Evolutionary conservation across 2,113 vertebrate genomes (phyloP), one percentile per base, ranked within the genome.

Genomic region (Theristicus caerulescens): DNA sequence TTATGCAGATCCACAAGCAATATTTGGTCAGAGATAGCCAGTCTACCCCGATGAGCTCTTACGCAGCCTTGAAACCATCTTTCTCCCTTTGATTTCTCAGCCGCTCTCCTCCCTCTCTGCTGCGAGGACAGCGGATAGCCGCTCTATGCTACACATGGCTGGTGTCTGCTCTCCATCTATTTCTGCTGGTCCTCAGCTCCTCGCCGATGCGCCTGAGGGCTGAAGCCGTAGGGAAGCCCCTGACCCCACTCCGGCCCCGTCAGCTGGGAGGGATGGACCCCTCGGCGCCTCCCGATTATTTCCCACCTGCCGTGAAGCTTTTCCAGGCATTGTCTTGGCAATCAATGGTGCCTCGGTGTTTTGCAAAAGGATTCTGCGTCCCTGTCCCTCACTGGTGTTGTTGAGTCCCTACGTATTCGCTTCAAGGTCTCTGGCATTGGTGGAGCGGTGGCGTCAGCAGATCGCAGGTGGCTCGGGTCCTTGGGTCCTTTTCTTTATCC

Each of bases 351-450:
- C 95, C 95, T 96, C 38, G 16, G 94, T 95, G 93, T 95, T 97
- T 98, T 97, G 96, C 97, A 74, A 94, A 97, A 97, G 70, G 93
- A 96, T 82, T 90, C 77, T 62, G 72, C 3, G 0, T 97, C 93
- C 92, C 90, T 21, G 15, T 98, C 95, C 94, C 95, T 97, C 13
- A 10, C 93, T 42, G 42, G 93, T 88, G 96, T 55, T 96, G 88
- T 96, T 94, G 80, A 94, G 90, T 93, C 95, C 91, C 95, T 93
- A 82, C 31, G 8, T 84, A 91, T 79, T 86, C 3, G 7, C 94
- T 97, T 98, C 98, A 98, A 98, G 98, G 98, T 98, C 98, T 98
- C 94, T 26, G 49, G 96, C 91, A 16, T 49, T 29, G 22, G 96
- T 16, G 29, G 95, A 98, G 95, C 2, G 58, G 71, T 97, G 96